Evolutionary conservation across 2,113 vertebrate species (phyloP), one percentile per base, ranked within the genome.

Genomic region (Cynoglossus semilaevis): DNA sequence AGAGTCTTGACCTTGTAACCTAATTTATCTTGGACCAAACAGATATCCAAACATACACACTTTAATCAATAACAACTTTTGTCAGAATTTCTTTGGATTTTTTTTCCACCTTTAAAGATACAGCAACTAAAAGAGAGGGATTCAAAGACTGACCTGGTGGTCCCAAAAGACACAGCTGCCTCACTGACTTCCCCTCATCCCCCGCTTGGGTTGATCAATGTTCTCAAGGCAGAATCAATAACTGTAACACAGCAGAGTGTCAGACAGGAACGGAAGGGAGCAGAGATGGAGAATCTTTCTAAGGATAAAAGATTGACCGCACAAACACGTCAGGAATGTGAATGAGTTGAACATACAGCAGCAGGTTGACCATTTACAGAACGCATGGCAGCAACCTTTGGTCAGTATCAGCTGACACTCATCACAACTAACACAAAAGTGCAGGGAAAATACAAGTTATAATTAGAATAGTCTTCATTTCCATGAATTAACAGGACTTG

Each of bases 171-270:
- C 58, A 17, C 85, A 85, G 82, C 79, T 85, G 83, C 53, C 40
- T 50, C 44, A 17, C 1, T 15, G 55, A 43, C 60, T 29, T 29
- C 22, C 22, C 22, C 22, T 29, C 22, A 2, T 29, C 19, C 45
- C 56, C 18, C 38, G 50, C 19, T 40, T 29, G 44, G 40, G 41
- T 45, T n/a, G 18, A 83, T 86, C 75, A 81, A 83, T 76, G 75
- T 56, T 40, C 47, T 75, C 17, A 65, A 66, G 63, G 54, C 68
- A 65, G 58, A 67, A 82, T 86, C 76, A 72, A 77, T 86, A 76
- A 64, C 12, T 66, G 76, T 17, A 34, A 67, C 55, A 58, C 69
- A 54, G 66, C 50, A 47, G 68, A 70, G 57, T 62, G 52, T 7
- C 8, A 18, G 42, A 50, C 44, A 29, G 37, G 3, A 13, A 9